Conservation (phyloP, 2,113 vertebrate genomes). For the Phocoena phocoena region DNA sequence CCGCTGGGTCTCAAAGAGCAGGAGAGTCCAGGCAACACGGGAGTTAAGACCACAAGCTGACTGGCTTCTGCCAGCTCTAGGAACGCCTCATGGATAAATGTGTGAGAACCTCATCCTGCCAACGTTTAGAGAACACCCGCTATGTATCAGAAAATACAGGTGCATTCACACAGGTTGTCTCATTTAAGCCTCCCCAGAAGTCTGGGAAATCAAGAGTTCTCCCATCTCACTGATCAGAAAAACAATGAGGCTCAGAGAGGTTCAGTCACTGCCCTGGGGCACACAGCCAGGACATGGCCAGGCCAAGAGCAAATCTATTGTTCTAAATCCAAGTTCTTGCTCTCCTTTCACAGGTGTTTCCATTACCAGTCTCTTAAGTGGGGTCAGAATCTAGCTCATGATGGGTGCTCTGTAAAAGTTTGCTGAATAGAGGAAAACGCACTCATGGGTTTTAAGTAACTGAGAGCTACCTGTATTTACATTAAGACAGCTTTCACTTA, state of each 20-base stretch:
- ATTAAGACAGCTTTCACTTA: neutral
- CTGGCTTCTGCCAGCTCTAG: neutral
- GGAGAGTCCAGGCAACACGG: too few relatives aligned
- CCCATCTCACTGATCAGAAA: neutral
- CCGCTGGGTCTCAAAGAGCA: neutral
- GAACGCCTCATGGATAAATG: neutral
- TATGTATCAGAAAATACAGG: neutral
- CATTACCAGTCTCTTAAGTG: neutral
- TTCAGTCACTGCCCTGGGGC: accelerated
- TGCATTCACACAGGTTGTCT: accelerated
- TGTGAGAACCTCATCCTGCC: neutral
- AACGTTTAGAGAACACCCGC: neutral
- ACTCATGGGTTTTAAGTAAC: neutral
- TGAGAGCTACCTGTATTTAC: neutral
- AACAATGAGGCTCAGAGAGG: neutral
- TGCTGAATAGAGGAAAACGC: neutral
- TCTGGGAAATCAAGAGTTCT: neutral
- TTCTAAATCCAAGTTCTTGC: neutral
- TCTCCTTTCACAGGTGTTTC: neutral
- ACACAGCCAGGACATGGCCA: neutral
- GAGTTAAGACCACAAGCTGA: neutral
- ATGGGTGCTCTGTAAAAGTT: neutral
- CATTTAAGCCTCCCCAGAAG: neutral
- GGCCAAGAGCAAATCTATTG: neutral
- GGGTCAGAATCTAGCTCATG: neutral